These are phyloP conservation scores for Australoheros scitulus DNA, from an alignment of 2,113 vertebrate genomes.

Conservation along the genomic window DNA sequence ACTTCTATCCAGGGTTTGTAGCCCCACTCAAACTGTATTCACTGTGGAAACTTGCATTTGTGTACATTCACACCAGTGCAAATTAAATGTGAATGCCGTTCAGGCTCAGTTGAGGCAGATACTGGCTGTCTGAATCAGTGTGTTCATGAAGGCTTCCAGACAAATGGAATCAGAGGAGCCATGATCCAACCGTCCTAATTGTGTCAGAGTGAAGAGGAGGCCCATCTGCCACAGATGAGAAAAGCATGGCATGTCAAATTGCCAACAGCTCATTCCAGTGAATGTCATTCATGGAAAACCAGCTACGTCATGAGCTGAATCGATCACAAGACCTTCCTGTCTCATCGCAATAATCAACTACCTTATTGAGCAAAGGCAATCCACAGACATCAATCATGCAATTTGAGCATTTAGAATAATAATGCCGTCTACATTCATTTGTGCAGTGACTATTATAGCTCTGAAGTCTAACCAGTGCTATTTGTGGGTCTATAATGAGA, in stretches of 20 bases:
- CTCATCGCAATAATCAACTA: conserved; percentile 52
- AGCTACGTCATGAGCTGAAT: conserved; percentile 40
- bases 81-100: conserved; percentile 3
- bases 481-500: conserved; percentile 62
- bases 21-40: neutral
- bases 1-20: neutral
- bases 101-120: conserved; percentile 2
- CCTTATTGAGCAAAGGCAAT: conserved; percentile 55
- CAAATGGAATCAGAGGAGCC: conserved; percentile 39
- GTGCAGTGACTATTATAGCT: conserved; percentile 24
- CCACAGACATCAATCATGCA: conserved; percentile 54
- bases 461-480: conserved; percentile 39
- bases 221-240: conserved; percentile 57
- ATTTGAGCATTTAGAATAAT: conserved; percentile 59
- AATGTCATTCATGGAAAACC: conserved; percentile 60
- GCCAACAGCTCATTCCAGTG: conserved; percentile 56
- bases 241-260: conserved; percentile 66
- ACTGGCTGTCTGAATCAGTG: conserved; percentile 27
- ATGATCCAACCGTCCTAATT: conserved; percentile 49
- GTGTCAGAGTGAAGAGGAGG: conserved; percentile 51
- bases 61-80: conserved; percentile 8
- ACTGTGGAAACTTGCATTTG: conserved; percentile 8
- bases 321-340: conserved; percentile 52
- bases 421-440: conserved; percentile 44
- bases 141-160: conserved; percentile 50